Evolutionary conservation across 2,888 invertebrate species (phyloP), one percentile per base, ranked within the genome.

Genomic region (Sesamia inferens): DNA sequence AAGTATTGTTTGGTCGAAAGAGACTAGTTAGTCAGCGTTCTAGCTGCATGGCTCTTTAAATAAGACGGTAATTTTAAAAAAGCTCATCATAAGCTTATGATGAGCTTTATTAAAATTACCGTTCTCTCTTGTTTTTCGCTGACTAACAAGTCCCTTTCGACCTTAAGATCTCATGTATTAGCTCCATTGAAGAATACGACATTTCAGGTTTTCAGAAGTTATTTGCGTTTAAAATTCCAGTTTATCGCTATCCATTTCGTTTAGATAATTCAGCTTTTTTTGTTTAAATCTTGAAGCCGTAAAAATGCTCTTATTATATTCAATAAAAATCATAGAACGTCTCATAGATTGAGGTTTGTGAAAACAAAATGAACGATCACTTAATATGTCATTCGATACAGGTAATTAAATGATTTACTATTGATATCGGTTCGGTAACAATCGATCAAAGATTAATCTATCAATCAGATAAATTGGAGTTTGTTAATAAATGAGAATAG

Each of bases 321-420:
- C 24, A 51, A 24, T 72, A 51, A 74, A 44, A 31, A 10, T 59
- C 10, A 47, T 22, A 64, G 6, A 47, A 8, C 14, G 0, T 39
- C 44, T 39, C 39, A 62, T 54, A 19, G 19, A 54, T 47, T 4
- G 2, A 63, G 44, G 58, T 61, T 76, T 64, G 42, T 61, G 14
- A 61, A 65, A 51, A 79, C n/a, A 51, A 74, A 64, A 68, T 64
- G 44, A 68, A 76, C 11, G 65, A 66, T 57, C 47, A 70, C 65
- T 57, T 47, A 76, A 31, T 57, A 48, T 78, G 67, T 71, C 58
- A 59, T 64, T 79, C 16, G 67, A 57, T 39, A 54, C 39, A 39
- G n/a, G 59, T 81, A 76, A 78, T 70, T 81, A 76, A 81, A 61
- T 81, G 48, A 81, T 79, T 81, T 63, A 81, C 59, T 59, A 54